Evolutionary conservation across 2,888 invertebrate genomes (phyloP), one percentile per base, ranked within the genome.

Genomic region (Nesidiocoris tenuis): DNA sequence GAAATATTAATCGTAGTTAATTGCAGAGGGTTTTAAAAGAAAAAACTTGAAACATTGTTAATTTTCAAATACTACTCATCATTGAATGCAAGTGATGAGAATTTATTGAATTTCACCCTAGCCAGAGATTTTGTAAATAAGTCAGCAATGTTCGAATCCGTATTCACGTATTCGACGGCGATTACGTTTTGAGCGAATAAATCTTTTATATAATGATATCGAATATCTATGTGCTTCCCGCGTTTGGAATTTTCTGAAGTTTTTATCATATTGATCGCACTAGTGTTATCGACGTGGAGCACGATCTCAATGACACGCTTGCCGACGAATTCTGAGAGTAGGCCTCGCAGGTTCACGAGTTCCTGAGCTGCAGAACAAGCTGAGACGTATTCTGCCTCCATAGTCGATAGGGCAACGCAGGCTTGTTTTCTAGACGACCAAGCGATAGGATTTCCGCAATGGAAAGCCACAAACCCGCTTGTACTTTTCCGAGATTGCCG

Each of bases 391-490:
- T 78, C 72, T 39, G 64, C 54, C 18, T 74, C 74, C 55, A 55
- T 3, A 1, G 64, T 56, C 3, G 74, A 63, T 7, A 1, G 16
- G 1, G 77, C 72, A 1, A 77, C 72, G 22, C 72, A 39, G 57
- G 2, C 17, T 21, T 77, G 77, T 54, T 76, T 77, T n/a, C 72
- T 77, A 0, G 76, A 68, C 17, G 21, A 66, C 76, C 72, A 77
- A 0, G 71, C 12, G 17, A 77, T 67, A 5, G 74, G 66, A 25
- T 77, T 76, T 59, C 61, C 66, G 23, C 12, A 22, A 23, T 56
- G 18, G 39, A 76, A 61, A 18, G 63, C 68, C 16, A 76, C 61
- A 19, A 68, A 72, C 7, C 78, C 76, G 59, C 76, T 77, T 21
- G 67, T 57, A 24, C 74, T 74, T 25, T 74, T 78, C 12, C 78